phyloP scores from a whole-genome alignment of 1,140 invertebrate genomes.

The Drosophila cardini region DNA sequence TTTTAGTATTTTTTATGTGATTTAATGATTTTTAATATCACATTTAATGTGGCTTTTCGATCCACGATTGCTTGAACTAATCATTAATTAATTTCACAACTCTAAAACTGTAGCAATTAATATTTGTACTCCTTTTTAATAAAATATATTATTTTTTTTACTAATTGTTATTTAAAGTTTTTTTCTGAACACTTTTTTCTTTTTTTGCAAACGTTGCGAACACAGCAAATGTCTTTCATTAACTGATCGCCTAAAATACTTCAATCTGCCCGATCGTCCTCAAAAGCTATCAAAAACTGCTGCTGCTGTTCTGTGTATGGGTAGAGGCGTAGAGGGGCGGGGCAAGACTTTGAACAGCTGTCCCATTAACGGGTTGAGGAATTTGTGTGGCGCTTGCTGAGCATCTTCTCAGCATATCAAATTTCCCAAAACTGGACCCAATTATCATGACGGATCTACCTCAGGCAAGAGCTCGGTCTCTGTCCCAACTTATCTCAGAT shows the following conservation, averaged over 20 bases:
- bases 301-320: background rate
- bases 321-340: slow-evolving; percentile 10
- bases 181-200: slow-evolving; percentile 4
- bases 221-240: slow-evolving; percentile 67
- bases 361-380: slow-evolving; percentile 36
- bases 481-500: slow-evolving; percentile 3
- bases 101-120: slow-evolving; percentile 76
- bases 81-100: slow-evolving; percentile 81
- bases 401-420: slow-evolving; percentile 75
- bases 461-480: slow-evolving; percentile 1
- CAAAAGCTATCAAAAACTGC: background rate
- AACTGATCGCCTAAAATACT: slow-evolving; percentile 66
- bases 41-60: slow-evolving; percentile 42
- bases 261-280: background rate
- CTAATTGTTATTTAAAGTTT: slow-evolving; percentile 40
- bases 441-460: slow-evolving; percentile 39
- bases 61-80: slow-evolving; percentile 68
- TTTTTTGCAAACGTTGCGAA: slow-evolving; percentile 38
- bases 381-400: slow-evolving; percentile 53
- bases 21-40: slow-evolving; percentile 81
- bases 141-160: slow-evolving; percentile 52
- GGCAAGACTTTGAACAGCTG: slow-evolving; percentile 49
- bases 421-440: slow-evolving; percentile 34
- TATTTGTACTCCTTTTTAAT: slow-evolving; percentile 59
- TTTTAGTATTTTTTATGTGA: slow-evolving; percentile 61